A percentile compares a stretch with the other conserved stretches of the same genome.
phyloP scores from a whole-genome alignment of 2,113 vertebrate species.

The Rhinoderma darwinii region DNA sequence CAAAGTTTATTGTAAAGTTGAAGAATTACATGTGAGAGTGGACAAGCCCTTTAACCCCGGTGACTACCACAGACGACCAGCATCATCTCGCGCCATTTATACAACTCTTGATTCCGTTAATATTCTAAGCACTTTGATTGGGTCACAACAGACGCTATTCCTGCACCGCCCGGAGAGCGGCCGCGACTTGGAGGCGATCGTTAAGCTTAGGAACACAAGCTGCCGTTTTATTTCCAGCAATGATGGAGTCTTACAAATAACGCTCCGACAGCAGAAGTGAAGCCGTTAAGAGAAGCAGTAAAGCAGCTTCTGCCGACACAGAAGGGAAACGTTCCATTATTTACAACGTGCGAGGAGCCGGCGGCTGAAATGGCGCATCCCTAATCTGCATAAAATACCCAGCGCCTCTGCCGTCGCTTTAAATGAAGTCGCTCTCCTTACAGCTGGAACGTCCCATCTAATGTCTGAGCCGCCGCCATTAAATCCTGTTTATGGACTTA shows the following conservation, averaged over 20 bases:
- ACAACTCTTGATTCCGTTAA: not conserved
- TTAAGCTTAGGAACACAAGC: slow-evolving; percentile 17
- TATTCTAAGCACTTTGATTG: not conserved
- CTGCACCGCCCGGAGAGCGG: no score
- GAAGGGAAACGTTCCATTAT: slow-evolving; percentile 40
- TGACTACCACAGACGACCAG: not conserved
- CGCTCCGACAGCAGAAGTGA: slow-evolving; percentile 15
- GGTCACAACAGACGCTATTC: not conserved
- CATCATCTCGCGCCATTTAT: not conserved
- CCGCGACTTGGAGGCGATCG: not conserved
- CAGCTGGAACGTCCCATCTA: slow-evolving; percentile 16
- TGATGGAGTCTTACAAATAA: slow-evolving; percentile 19
- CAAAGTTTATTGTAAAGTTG: no score
- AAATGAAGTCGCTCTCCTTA: not conserved
- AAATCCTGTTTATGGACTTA: slow-evolving; percentile 33
- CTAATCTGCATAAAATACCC: slow-evolving; percentile 35
- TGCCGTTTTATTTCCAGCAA: slow-evolving; percentile 34
- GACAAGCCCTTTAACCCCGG: not conserved
- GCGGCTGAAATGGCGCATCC: not conserved
- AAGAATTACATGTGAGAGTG: not conserved
- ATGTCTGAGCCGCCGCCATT: not conserved
- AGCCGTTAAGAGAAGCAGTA: slow-evolving; percentile 20
- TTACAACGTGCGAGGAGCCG: slow-evolving; percentile 18
- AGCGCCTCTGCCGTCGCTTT: not conserved
- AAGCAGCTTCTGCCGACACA: slow-evolving; percentile 27